Evolutionary conservation across 92 coral and sea anemone genomes (phyloP).

Genomic region (Diadumene lineata): DNA sequence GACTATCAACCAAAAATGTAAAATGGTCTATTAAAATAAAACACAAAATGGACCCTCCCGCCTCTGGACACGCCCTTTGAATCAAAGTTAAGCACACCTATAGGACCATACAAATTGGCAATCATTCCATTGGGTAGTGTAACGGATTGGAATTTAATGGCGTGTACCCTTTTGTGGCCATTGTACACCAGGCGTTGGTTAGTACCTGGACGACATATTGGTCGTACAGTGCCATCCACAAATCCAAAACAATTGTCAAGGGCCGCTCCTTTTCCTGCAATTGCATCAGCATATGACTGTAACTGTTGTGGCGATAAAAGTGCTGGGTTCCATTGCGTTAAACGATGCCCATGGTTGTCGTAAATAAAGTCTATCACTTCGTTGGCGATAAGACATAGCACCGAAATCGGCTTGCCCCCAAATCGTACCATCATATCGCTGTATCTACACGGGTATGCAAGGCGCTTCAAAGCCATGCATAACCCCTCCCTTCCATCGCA

Average conservation of each 20-base stretch:
- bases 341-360: slow-evolving; percentile 22
- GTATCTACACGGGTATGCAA: slow-evolving; percentile 56
- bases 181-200: slow-evolving; percentile 41
- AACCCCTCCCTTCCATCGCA: neutral
- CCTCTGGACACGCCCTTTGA: neutral
- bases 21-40: neutral
- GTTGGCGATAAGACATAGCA: slow-evolving; percentile 26
- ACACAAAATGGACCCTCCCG: too few relatives aligned
- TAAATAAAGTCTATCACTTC: slow-evolving; percentile 32
- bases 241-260: slow-evolving; percentile 53
- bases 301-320: neutral
- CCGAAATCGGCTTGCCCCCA: slow-evolving; percentile 14
- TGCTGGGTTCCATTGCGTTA: slow-evolving; percentile 29
- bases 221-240: slow-evolving; percentile 22
- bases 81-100: neutral
- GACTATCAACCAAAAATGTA: too few relatives aligned
- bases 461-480: slow-evolving; percentile 22
- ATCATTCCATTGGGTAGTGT: slow-evolving; percentile 37
- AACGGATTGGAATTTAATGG: slow-evolving; percentile 22
- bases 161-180: slow-evolving; percentile 30
- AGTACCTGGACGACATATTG: slow-evolving; percentile 48
- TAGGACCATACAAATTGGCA: slow-evolving; percentile 3
- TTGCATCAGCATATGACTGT: slow-evolving; percentile 36
- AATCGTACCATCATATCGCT: slow-evolving; percentile 32
- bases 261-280: slow-evolving; percentile 33